These are phyloP conservation scores for Psilopogon haemacephalus DNA, from an alignment of 2,113 vertebrate species.

Conservation along the genomic window DNA sequence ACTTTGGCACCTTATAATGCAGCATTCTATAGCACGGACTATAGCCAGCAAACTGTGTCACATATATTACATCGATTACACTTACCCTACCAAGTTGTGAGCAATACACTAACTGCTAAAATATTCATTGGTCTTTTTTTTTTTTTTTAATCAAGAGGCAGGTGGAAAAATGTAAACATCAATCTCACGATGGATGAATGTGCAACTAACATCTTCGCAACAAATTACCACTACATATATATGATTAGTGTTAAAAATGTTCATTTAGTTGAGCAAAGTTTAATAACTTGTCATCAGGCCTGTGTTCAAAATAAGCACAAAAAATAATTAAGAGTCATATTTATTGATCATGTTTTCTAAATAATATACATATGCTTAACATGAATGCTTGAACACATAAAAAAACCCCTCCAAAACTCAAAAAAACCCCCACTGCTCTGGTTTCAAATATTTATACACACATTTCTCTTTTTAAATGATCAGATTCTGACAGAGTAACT, in stretches of 20 bases:
- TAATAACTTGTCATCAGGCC: slow-evolving; percentile 37
- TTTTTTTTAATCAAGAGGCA: slow-evolving; percentile 63
- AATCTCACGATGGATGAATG: slow-evolving; percentile 71
- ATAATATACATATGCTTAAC: slow-evolving; percentile 38
- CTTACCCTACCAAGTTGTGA: slow-evolving; percentile 61
- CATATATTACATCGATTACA: slow-evolving; percentile 61
- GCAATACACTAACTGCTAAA: slow-evolving; percentile 65
- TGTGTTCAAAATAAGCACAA: slow-evolving; percentile 72
- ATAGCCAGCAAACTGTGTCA: slow-evolving; percentile 65
- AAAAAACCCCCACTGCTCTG: background rate
- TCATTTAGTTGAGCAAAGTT: slow-evolving; percentile 44
- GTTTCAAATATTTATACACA: slow-evolving; percentile 34
- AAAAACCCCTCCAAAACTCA: too few species aligned
- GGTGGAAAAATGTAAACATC: slow-evolving; percentile 75
- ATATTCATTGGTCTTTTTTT: slow-evolving; percentile 30
- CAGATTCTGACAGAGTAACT: slow-evolving; percentile 35
- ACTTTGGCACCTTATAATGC: slow-evolving; percentile 62
- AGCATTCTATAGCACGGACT: slow-evolving; percentile 52
- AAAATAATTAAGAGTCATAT: slow-evolving; percentile 67
- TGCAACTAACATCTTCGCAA: slow-evolving; percentile 61
- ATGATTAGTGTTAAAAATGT: slow-evolving; percentile 38
- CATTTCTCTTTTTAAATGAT: slow-evolving; percentile 19
- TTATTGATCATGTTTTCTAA: slow-evolving; percentile 66
- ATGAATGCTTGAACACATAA: slow-evolving; percentile 53
- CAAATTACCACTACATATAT: slow-evolving; percentile 46